These are phyloP conservation scores for Dipus sagitta DNA, from an alignment of 2,797 vertebrate species.

Conservation along the genomic window DNA sequence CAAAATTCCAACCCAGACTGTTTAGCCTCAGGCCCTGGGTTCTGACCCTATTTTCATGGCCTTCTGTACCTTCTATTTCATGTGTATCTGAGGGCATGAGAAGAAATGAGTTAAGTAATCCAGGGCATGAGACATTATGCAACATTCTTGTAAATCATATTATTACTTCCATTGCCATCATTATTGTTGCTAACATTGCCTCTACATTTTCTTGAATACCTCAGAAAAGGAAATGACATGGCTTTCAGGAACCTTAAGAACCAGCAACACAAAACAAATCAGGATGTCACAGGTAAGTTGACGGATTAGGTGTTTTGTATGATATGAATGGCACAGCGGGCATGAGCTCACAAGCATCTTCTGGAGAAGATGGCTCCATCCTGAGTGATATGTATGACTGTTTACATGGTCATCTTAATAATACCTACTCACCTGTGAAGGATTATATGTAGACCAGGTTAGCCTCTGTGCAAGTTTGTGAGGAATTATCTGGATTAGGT, in stretches of 20 bases:
- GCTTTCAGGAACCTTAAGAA: background rate
- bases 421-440: too few relatives aligned
- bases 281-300: slow-evolving; percentile 72
- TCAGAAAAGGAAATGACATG: slow-evolving; percentile 2
- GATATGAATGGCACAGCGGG: slow-evolving; percentile 80
- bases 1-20: background rate
- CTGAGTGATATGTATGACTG: slow-evolving; percentile 63
- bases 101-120: background rate
- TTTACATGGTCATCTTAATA: too few relatives aligned
- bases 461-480: too few relatives aligned
- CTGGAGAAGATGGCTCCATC: slow-evolving; percentile 80
- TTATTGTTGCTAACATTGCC: background rate
- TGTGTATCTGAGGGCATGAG: background rate
- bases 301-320: slow-evolving; percentile 70
- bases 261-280: background rate
- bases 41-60: too few relatives aligned
- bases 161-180: background rate
- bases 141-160: background rate
- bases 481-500: too few relatives aligned
- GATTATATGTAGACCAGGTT: too few relatives aligned
- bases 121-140: background rate
- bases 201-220: background rate
- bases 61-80: background rate
- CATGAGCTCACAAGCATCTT: slow-evolving; percentile 70
- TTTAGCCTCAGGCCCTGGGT: background rate